A percentile compares a stretch with the other conserved stretches of the same genome.
These are phyloP conservation scores for Lophochroa leadbeateri DNA, from an alignment of 2,113 vertebrate species.

Conservation along the genomic window DNA sequence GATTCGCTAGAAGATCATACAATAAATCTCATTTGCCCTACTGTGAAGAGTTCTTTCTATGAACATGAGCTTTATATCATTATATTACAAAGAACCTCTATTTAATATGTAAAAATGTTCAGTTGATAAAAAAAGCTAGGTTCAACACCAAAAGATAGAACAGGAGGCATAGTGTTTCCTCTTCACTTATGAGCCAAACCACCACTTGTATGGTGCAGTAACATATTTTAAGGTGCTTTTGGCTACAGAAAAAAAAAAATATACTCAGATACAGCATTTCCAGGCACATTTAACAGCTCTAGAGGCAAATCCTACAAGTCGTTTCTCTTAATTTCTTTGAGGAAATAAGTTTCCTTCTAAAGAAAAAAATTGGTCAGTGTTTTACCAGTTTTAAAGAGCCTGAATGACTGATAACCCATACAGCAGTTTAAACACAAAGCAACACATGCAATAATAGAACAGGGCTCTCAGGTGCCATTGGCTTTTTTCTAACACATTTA, in stretches of 20 bases:
- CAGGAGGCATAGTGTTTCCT: neutral
- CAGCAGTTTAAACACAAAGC: neutral
- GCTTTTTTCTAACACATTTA: neutral
- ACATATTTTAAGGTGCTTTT: neutral
- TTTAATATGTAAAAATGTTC: neutral
- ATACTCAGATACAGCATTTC: neutral
- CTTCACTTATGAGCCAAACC: neutral
- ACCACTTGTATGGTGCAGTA: neutral
- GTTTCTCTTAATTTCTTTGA: neutral
- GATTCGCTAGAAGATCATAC: neutral
- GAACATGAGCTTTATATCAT: neutral
- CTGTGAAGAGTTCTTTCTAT: neutral
- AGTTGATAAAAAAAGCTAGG: neutral
- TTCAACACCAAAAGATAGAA: neutral
- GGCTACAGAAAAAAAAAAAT: neutral
- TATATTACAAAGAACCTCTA: neutral
- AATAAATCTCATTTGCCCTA: neutral
- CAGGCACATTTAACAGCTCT: neutral
- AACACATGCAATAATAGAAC: neutral
- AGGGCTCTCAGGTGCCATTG: neutral
- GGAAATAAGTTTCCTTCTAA: neutral
- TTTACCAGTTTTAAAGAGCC: neutral
- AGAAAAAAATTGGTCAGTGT: neutral
- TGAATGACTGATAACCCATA: neutral
- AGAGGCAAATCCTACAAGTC: neutral